Conservation (phyloP, 2,888 invertebrate species). For the Dolomedes plantarius region DNA sequence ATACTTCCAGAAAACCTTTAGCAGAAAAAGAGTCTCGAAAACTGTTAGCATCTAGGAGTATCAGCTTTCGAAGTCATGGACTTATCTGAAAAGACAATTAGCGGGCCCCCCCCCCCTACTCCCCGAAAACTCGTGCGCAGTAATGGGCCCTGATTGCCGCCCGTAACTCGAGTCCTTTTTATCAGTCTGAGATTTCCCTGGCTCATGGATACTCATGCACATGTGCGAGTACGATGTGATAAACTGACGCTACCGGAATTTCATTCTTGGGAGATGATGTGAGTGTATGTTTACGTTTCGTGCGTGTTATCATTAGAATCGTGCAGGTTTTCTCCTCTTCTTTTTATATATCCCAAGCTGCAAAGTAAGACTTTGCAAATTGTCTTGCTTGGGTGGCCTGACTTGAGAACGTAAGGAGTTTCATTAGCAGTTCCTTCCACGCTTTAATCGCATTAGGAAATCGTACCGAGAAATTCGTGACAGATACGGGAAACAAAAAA, state of each 20-base stretch:
- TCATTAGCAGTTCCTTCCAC: no score
- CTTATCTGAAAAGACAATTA: slow-evolving; percentile 59
- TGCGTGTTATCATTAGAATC: slow-evolving; percentile 23
- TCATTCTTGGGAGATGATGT: background rate
- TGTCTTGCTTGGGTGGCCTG: background rate
- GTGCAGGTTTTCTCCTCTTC: background rate
- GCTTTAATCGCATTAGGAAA: no score
- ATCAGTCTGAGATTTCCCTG: slow-evolving; percentile 8
- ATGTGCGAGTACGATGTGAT: background rate
- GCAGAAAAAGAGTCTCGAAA: background rate
- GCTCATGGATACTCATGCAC: background rate
- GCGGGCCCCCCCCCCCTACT: slow-evolving; percentile 14
- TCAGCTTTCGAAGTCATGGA: slow-evolving; percentile 40
- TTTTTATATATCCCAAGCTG: background rate
- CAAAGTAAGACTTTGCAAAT: background rate
- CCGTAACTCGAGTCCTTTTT: slow-evolving; percentile 38
- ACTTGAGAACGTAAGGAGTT: background rate
- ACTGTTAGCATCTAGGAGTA: slow-evolving; percentile 17
- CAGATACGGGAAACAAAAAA: no score
- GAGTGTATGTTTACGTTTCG: slow-evolving; percentile 46
- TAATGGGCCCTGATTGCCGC: slow-evolving; percentile 63
- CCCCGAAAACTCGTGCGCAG: slow-evolving; percentile 7
- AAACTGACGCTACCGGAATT: slow-evolving; percentile 41
- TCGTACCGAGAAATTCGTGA: no score
- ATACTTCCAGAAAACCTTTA: slow-evolving; percentile 3